Conservation (phyloP, 2,888 invertebrate genomes). For the Noctua fimbriata region DNA sequence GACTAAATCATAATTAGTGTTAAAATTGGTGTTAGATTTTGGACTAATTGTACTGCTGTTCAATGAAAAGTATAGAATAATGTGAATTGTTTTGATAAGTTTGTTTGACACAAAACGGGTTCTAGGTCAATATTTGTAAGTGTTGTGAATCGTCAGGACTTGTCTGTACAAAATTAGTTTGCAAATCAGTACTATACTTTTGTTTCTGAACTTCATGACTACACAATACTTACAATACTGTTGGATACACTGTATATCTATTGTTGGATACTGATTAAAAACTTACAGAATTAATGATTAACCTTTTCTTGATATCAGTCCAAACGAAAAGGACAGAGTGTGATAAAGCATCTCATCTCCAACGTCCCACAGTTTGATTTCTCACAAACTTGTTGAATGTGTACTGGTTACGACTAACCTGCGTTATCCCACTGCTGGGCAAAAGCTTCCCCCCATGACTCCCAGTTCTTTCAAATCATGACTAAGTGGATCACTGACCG, state of each 20-base stretch:
- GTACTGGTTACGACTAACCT: background rate
- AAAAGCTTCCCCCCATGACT: background rate
- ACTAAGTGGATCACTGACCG: background rate
- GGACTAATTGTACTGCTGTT: conserved; percentile 1
- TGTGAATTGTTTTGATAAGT: conserved; percentile 7
- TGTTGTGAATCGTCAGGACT: background rate
- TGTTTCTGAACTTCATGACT: background rate
- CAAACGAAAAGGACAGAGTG: background rate
- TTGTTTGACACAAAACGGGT: background rate
- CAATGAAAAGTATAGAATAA: background rate
- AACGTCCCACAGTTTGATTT: background rate
- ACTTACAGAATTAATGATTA: background rate
- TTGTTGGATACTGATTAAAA: background rate
- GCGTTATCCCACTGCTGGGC: background rate
- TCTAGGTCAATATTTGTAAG: background rate
- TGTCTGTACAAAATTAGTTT: background rate
- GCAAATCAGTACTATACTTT: background rate
- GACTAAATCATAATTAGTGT: conserved; percentile 21
- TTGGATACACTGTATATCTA: background rate
- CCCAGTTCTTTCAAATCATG: background rate
- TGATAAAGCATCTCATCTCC: background rate
- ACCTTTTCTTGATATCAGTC: background rate
- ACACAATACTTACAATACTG: too few species aligned
- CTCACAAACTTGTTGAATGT: background rate
- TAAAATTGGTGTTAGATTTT: conserved; percentile 23